A percentile compares a stretch with the other conserved stretches of the same genome.
These are phyloP conservation scores for Epirrita christyi DNA, from an alignment of 2,888 invertebrate genomes.

Conservation along the genomic window DNA sequence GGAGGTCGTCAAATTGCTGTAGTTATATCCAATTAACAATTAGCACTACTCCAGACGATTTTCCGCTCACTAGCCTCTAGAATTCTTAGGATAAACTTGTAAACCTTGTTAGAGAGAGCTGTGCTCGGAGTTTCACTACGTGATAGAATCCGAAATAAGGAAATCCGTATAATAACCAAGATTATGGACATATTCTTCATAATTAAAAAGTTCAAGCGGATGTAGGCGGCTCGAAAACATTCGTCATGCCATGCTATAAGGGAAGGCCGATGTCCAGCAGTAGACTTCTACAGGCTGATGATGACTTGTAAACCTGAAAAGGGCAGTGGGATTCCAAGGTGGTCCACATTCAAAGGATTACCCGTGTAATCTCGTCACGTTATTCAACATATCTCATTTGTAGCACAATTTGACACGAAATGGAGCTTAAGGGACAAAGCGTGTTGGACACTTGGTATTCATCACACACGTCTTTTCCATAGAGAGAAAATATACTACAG, in stretches of 20 bases:
- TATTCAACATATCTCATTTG: constrained; percentile 25
- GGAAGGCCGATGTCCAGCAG: too few species aligned
- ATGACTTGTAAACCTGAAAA: background rate
- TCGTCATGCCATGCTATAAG: too few species aligned
- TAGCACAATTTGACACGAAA: constrained; percentile 34
- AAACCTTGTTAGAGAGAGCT: too few species aligned
- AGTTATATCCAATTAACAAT: too few species aligned
- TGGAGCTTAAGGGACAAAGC: constrained; percentile 27
- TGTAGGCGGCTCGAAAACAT: too few species aligned
- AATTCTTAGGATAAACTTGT: background rate
- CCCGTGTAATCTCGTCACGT: constrained; percentile 23
- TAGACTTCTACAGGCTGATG: too few species aligned
- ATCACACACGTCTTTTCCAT: constrained; percentile 15
- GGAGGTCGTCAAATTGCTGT: too few species aligned
- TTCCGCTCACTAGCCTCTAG: background rate
- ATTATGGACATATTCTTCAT: too few species aligned
- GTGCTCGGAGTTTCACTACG: too few species aligned
- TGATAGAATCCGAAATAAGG: too few species aligned
- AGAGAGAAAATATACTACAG: constrained; percentile 6
- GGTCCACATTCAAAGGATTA: constrained; percentile 8
- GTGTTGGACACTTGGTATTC: constrained; percentile 33
- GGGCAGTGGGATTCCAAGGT: constrained; percentile 5
- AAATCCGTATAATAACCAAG: too few species aligned
- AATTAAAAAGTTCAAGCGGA: too few species aligned
- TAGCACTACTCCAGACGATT: background rate